Evolutionary conservation across 1,140 invertebrate species (phyloP).

Genomic region (Lucilia sericata): DNA sequence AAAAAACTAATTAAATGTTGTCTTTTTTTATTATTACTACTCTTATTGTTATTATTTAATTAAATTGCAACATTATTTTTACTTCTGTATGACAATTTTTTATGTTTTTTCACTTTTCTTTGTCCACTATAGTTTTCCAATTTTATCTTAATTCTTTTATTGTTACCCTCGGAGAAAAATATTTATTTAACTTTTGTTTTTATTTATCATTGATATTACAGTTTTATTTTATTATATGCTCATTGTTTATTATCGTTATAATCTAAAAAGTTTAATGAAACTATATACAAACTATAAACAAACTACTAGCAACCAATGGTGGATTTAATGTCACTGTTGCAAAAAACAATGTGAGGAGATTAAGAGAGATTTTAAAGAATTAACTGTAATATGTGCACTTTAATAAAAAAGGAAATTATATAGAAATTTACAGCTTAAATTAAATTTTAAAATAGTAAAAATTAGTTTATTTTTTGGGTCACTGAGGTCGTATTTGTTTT

Average conservation of each 20-base stretch:
- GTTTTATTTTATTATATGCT: neutral
- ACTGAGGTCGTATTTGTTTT: too few species aligned
- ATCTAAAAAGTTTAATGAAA: neutral
- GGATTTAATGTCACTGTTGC: neutral
- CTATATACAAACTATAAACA: neutral
- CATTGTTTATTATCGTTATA: neutral
- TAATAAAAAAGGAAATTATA: too few species aligned
- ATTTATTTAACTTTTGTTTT: neutral
- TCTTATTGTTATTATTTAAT: neutral
- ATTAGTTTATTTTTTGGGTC: too few species aligned
- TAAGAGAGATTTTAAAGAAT: too few species aligned
- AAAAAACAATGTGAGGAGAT: neutral
- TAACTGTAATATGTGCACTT: too few species aligned
- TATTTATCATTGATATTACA: neutral
- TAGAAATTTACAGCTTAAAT: too few species aligned
- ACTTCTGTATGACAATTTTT: neutral
- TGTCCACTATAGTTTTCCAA: neutral
- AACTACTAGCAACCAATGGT: neutral
- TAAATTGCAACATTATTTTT: neutral
- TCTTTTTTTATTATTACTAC: neutral
- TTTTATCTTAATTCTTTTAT: neutral
- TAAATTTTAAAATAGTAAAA: too few species aligned
- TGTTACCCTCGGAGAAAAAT: neutral
- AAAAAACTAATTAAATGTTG: conserved; percentile 8
- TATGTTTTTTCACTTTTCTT: neutral